Evolutionary conservation across 2,888 invertebrate species (phyloP), one percentile per base, ranked within the genome.

Genomic region (Sminthurides aquaticus): DNA sequence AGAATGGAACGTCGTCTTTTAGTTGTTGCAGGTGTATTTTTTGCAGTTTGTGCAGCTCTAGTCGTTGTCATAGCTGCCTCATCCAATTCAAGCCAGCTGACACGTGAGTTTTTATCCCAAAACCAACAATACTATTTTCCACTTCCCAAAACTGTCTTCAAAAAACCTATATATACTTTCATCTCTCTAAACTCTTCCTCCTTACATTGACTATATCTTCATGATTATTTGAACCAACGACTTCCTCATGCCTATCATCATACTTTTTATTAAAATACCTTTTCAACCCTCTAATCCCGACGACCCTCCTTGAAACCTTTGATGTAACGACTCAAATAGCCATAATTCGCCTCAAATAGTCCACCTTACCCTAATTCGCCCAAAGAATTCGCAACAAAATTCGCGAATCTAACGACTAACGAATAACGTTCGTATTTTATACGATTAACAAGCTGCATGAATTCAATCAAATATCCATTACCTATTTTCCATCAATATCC

Each of bases 1-100:
- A 83, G 86, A 70, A 80, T 88, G 81, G 89, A 89, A 79, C 82
- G 87, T 74, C 83, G 85, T 55, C 80, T 89, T 73, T 85, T 87
- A 66, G 77, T 86, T 62, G 77, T 84, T 15, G 82, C 84, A 66
- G 79, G 80, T 57, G 80, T 86, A 66, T 80, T 85, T 55, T 80
- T 84, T 67, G 80, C 86, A 57, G 82, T 85, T 69, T 84, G 85
- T 67, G 78, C 85, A 62, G 83, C 86, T 49, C 79, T 87, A 70
- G 82, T 85, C 65, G 80, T 86, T 71, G 85, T 85, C 22, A 80
- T 86, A 68, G 84, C 82, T 68, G 83, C 84, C 73, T 71, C 74
- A 52, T 69, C 72, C 59, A 73, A 68, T 68, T 69, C 72, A 58
- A 60, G 29, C 29, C n/a, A 28, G 29, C 27, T n/a, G 29, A 28